Evolutionary conservation across 2,888 invertebrate genomes (phyloP).

Genomic region (Ennomos erosarius): DNA sequence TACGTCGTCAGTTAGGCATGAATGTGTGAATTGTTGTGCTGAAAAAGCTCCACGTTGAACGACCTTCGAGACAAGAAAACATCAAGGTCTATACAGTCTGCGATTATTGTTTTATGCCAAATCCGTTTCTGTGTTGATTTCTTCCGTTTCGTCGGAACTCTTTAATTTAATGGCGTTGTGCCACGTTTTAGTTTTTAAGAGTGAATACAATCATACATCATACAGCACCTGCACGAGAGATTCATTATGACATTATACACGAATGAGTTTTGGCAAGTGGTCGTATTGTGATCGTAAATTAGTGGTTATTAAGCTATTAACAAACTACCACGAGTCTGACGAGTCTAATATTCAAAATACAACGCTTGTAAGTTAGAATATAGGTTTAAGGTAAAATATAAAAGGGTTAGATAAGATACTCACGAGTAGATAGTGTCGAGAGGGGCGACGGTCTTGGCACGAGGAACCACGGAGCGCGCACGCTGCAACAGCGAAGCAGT

Average conservation of each 20-base stretch:
- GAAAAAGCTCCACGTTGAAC: neutral
- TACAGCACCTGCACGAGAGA: constrained; percentile 2
- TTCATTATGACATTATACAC: constrained; percentile 17
- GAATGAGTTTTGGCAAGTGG: constrained; percentile 18
- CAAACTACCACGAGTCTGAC: too few species aligned
- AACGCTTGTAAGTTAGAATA: too few species aligned
- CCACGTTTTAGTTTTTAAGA: constrained; percentile 5
- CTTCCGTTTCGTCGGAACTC: neutral
- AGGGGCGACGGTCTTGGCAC: constrained; percentile 86
- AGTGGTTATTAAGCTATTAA: too few species aligned
- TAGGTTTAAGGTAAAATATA: too few species aligned
- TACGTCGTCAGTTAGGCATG: too few species aligned
- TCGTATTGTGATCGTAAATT: neutral
- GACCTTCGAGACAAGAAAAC: constrained; percentile 7
- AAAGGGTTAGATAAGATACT: constrained; percentile 45
- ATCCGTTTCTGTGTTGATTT: constrained; percentile 6
- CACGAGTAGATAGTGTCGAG: constrained; percentile 85
- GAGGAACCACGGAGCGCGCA: constrained; percentile 90
- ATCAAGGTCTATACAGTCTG: constrained; percentile 10
- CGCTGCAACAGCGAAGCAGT: constrained; percentile 90
- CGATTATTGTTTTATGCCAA: constrained; percentile 10
- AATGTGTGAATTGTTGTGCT: too few species aligned
- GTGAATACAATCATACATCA: constrained; percentile 6
- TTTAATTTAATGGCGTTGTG: constrained; percentile 10
- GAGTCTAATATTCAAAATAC: too few species aligned